Evolutionary conservation across 2,113 vertebrate species (phyloP).

Genomic region (Numenius arquata): DNA sequence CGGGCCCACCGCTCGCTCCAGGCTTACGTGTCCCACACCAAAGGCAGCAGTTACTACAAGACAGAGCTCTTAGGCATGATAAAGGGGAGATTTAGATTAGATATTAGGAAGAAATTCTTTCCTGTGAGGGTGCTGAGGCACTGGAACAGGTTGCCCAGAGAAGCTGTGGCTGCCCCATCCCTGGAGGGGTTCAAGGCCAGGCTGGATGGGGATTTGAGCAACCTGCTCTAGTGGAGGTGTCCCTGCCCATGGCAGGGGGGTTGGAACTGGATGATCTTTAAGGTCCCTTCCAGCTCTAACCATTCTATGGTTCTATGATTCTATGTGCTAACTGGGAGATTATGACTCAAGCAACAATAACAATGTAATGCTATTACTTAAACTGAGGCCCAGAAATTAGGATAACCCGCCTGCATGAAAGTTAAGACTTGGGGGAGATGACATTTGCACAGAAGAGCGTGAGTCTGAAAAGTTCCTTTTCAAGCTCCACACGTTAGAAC

Average conservation of each 20-base stretch:
- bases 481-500: neutral
- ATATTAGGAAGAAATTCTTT: too few relatives aligned
- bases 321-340: neutral
- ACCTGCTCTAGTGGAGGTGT: too few relatives aligned
- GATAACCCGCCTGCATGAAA: neutral
- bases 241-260: too few relatives aligned
- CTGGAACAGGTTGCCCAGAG: too few relatives aligned
- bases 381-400: neutral
- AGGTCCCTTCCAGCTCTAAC: too few relatives aligned
- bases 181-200: too few relatives aligned
- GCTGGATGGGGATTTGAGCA: too few relatives aligned
- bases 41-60: neutral
- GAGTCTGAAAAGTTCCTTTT: neutral
- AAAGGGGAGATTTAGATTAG: too few relatives aligned
- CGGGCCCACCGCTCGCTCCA: fast-evolving
- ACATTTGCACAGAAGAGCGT: neutral
- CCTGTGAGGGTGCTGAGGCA: too few relatives aligned
- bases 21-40: neutral
- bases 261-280: too few relatives aligned
- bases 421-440: neutral
- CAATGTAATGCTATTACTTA: neutral
- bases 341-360: neutral
- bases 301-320: too few relatives aligned
- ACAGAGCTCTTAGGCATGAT: neutral
- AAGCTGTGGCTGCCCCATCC: too few relatives aligned